Percentiles rank a stretch among this genome's conserved stretches.
These are phyloP conservation scores for Muntiacus muntjak DNA, from an alignment of 2,113 vertebrate species.

Conservation along the genomic window DNA sequence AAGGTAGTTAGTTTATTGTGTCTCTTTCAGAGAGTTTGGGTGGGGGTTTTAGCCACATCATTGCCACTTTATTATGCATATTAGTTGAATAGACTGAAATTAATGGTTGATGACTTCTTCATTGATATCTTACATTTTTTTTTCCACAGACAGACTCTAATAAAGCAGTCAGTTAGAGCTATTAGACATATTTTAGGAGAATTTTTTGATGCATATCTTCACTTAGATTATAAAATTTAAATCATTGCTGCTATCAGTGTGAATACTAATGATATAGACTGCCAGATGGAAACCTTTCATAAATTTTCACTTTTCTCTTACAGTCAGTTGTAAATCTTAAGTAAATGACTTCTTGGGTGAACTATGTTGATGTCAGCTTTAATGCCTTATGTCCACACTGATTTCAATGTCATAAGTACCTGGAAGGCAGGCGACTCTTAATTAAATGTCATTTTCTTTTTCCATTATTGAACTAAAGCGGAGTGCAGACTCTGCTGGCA, in stretches of 20 bases:
- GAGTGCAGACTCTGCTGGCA: not conserved
- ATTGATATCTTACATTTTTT: conserved; percentile 79
- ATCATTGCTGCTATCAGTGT: conserved; percentile 80
- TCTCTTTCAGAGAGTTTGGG: conserved; percentile 32
- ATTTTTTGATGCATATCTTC: conserved; percentile 79
- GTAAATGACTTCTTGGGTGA: conserved; percentile 74
- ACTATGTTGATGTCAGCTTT: conserved; percentile 72
- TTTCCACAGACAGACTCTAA: conserved; percentile 75
- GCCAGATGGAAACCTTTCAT: conserved; percentile 83
- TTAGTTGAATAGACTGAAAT: conserved; percentile 75
- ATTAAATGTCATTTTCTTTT: conserved; percentile 76
- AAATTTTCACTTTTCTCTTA: conserved; percentile 80
- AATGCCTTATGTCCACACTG: conserved; percentile 75
- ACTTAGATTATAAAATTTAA: conserved; percentile 83
- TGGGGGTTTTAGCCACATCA: not conserved
- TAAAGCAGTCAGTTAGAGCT: conserved; percentile 82
- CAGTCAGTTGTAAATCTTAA: conserved; percentile 79
- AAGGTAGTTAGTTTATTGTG: conserved; percentile 31
- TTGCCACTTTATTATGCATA: conserved; percentile 72
- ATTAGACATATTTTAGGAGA: conserved; percentile 82
- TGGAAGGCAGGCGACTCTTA: conserved; percentile 74
- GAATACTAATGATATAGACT: conserved; percentile 82
- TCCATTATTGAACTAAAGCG: conserved; percentile 40
- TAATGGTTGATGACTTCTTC: conserved; percentile 81
- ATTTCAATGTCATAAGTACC: conserved; percentile 79